Conservation (phyloP, 2,888 invertebrate species). For the Mechanitis messenoides region DNA sequence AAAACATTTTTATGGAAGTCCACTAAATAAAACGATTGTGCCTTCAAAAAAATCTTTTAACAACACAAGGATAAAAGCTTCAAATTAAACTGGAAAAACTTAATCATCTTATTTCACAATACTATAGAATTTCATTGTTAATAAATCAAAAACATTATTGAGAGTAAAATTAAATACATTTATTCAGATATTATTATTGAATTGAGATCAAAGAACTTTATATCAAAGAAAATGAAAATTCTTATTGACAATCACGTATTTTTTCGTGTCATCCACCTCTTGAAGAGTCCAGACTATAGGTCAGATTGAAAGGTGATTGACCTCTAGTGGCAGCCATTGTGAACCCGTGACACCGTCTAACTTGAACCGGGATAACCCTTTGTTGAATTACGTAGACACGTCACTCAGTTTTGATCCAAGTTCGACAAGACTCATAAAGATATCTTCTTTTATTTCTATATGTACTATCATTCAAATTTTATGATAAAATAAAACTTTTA, state of each 20-base stretch:
- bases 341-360: conserved; percentile 33
- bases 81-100: too few relatives aligned
- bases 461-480: too few relatives aligned
- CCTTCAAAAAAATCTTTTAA: too few relatives aligned
- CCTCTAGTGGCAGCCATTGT: conserved; percentile 36
- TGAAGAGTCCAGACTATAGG: conserved; percentile 27
- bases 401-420: neutral
- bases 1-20: too few relatives aligned
- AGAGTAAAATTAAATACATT: too few relatives aligned
- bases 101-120: too few relatives aligned
- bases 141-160: too few relatives aligned
- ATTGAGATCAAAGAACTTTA: neutral
- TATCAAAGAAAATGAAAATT: neutral
- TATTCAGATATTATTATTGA: neutral
- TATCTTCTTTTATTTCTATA: neutral
- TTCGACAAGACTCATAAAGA: neutral
- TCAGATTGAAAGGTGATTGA: conserved; percentile 36
- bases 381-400: conserved; percentile 13
- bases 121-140: too few relatives aligned
- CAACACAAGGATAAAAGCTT: too few relatives aligned
- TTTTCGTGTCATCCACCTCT: neutral
- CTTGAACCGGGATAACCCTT: conserved; percentile 23
- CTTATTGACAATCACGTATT: neutral
- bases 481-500: too few relatives aligned
- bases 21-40: too few relatives aligned